Evolutionary conservation across 2,888 invertebrate species (phyloP).

Genomic region (Germaria angustata): DNA sequence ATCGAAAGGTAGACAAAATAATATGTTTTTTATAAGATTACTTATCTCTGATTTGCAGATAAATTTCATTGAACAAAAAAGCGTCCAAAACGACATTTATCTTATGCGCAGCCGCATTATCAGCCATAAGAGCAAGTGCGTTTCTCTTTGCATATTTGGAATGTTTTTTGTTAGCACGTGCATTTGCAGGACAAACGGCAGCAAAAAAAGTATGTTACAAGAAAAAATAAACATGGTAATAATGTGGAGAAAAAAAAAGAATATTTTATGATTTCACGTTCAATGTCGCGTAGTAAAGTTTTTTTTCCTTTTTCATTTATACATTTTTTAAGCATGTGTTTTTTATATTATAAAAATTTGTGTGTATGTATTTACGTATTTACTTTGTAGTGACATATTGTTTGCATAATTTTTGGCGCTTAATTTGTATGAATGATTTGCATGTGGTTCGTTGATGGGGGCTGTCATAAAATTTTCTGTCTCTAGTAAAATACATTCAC

Average conservation of each 20-base stretch:
- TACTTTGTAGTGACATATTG: slow-evolving; percentile 46
- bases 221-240: slow-evolving; percentile 58
- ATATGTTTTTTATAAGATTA: slow-evolving; percentile 50
- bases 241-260: slow-evolving; percentile 18
- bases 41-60: slow-evolving; percentile 51
- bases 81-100: background rate
- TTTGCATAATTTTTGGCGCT: slow-evolving; percentile 69
- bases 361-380: slow-evolving; percentile 14
- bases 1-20: background rate
- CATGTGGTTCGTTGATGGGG: slow-evolving; percentile 33
- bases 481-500: too few species aligned
- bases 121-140: background rate
- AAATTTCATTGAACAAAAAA: slow-evolving; percentile 23
- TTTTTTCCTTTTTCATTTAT: slow-evolving; percentile 53
- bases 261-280: slow-evolving; percentile 63
- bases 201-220: slow-evolving; percentile 12
- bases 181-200: slow-evolving; percentile 14
- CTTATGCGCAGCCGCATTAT: slow-evolving; percentile 2
- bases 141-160: slow-evolving; percentile 24
- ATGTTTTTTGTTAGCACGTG: slow-evolving; percentile 49
- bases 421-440: slow-evolving; percentile 58
- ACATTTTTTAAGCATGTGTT: slow-evolving; percentile 63
- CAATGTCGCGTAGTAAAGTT: slow-evolving; percentile 66
- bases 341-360: slow-evolving; percentile 43
- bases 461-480: background rate